Conservation (phyloP, 1,140 invertebrate genomes). For the Drosophila melanogaster region DNA sequence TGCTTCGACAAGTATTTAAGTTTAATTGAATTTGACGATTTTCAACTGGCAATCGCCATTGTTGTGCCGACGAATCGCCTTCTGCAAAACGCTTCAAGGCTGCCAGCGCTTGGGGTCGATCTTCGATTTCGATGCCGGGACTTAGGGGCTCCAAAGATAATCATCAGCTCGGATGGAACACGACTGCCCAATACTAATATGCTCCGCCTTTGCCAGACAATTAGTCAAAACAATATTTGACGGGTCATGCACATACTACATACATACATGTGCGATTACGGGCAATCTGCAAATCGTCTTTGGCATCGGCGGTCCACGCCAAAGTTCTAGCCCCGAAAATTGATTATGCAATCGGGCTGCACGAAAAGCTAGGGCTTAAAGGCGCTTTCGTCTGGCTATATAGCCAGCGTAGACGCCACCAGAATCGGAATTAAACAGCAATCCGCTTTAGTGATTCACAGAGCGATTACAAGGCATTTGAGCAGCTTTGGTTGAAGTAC, state of each 20-base stretch:
- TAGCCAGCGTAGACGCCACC: slow-evolving; percentile 36
- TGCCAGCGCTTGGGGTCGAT: slow-evolving; percentile 41
- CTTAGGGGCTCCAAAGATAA: slow-evolving; percentile 47
- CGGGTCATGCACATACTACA: slow-evolving; percentile 4
- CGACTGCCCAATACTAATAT: slow-evolving; percentile 6
- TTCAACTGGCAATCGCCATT: slow-evolving; percentile 19
- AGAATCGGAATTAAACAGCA: slow-evolving; percentile 39
- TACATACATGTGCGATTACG: slow-evolving; percentile 55
- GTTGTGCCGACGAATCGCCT: slow-evolving; percentile 32
- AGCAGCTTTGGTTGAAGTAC: not conserved
- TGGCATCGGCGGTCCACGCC: slow-evolving; percentile 66
- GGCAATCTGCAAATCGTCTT: slow-evolving; percentile 76
- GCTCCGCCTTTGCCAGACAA: slow-evolving; percentile 55
- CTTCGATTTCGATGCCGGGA: slow-evolving; percentile 15
- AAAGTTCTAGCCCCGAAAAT: slow-evolving; percentile 35
- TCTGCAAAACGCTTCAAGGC: slow-evolving; percentile 76
- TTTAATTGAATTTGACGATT: slow-evolving; percentile 82
- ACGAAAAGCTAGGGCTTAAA: slow-evolving; percentile 43
- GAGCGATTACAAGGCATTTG: slow-evolving; percentile 59
- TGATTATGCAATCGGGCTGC: slow-evolving; percentile 51
- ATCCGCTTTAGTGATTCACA: slow-evolving; percentile 76
- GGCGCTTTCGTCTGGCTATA: slow-evolving; percentile 58
- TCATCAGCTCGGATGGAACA: slow-evolving; percentile 50
- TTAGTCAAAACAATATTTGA: slow-evolving; percentile 78
- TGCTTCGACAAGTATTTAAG: slow-evolving; percentile 80